Evolutionary conservation across 1,140 invertebrate species (phyloP).

Genomic region (Rhyacophila brunnea): DNA sequence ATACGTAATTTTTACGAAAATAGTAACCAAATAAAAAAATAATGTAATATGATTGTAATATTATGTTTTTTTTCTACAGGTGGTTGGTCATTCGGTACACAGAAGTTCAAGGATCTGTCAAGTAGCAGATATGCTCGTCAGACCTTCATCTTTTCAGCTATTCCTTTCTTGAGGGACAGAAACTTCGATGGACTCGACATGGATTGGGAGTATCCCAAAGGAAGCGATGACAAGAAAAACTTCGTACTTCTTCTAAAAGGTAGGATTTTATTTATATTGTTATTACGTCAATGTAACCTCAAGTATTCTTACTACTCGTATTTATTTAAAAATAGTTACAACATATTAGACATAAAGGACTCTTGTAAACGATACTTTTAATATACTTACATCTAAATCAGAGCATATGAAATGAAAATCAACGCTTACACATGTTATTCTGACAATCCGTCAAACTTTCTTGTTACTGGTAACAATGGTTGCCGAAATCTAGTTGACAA

Average conservation of each 20-base stretch:
- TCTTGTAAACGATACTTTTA: background rate
- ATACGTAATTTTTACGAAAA: too few species aligned
- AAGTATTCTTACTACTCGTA: background rate
- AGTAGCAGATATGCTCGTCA: slow-evolving; percentile 82
- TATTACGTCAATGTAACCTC: background rate
- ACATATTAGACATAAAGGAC: background rate
- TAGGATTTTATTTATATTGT: slow-evolving; percentile 44
- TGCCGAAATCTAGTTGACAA: too few species aligned
- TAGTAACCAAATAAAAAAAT: too few species aligned
- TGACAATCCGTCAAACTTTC: too few species aligned
- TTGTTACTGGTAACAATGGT: too few species aligned
- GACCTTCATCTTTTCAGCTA: slow-evolving; percentile 91
- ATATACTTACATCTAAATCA: too few species aligned
- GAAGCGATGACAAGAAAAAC: slow-evolving; percentile 90
- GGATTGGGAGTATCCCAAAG: slow-evolving; percentile 97
- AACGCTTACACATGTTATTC: too few species aligned
- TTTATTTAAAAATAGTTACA: background rate
- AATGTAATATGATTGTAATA: too few species aligned
- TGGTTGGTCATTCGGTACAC: slow-evolving; percentile 94
- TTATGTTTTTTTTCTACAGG: slow-evolving; percentile 54
- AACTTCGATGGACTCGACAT: slow-evolving; percentile 90
- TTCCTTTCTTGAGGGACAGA: slow-evolving; percentile 83
- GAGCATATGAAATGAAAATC: too few species aligned
- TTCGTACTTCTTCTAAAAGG: slow-evolving; percentile 87
- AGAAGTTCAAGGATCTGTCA: slow-evolving; percentile 93